phyloP scores from a whole-genome alignment of 2,888 invertebrate genomes.

The Aporophyla lueneburgensis region DNA sequence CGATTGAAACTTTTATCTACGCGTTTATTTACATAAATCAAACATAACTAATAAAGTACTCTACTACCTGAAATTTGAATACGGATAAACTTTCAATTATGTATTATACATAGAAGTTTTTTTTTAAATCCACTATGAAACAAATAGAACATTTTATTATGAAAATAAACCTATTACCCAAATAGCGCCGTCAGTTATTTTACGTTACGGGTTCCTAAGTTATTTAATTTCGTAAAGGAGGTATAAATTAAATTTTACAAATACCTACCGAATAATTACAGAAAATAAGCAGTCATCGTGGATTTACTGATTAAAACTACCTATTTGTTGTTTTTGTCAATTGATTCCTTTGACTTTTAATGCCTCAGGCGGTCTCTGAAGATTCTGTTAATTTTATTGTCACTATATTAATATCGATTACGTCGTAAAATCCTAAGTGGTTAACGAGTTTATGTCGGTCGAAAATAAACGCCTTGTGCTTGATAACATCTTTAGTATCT shows the following conservation, averaged over 20 bases:
- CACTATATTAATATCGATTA: slow-evolving; percentile 68
- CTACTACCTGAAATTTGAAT: neutral
- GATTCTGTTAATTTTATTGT: slow-evolving; percentile 63
- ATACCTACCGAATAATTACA: neutral
- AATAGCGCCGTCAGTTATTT: neutral
- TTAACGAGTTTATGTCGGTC: slow-evolving; percentile 53
- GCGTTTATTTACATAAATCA: no score
- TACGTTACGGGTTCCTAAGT: neutral
- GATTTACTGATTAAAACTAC: neutral
- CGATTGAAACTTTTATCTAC: no score
- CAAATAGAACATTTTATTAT: neutral
- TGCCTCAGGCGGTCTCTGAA: slow-evolving; percentile 34
- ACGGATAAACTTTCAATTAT: neutral
- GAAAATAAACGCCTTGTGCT: slow-evolving; percentile 38
- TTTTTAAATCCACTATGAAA: neutral
- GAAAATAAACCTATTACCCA: neutral
- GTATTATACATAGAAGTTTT: no score
- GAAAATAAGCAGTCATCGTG: neutral
- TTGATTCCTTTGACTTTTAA: slow-evolving; percentile 23
- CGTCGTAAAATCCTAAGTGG: slow-evolving; percentile 71
- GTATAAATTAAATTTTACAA: neutral
- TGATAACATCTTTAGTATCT: slow-evolving; percentile 25
- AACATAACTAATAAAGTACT: no score
- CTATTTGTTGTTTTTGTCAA: slow-evolving; percentile 26
- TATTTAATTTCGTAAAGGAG: neutral